phyloP scores from a whole-genome alignment of 2,797 vertebrate species.

The Sebastes iracundus region DNA sequence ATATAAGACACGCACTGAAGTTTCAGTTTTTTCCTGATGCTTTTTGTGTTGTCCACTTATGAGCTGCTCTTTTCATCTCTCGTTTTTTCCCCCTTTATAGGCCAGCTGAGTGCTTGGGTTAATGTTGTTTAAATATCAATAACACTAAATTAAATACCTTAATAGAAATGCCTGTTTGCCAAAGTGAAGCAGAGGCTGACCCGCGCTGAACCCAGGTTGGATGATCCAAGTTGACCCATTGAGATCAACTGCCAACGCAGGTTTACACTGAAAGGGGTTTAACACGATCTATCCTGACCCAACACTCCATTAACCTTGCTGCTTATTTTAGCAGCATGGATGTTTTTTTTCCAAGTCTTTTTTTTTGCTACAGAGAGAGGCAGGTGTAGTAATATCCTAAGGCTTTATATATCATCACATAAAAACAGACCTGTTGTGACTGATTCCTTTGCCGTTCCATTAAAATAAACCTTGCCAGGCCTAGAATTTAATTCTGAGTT shows the following conservation, averaged over 20 bases:
- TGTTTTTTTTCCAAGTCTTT: not conserved
- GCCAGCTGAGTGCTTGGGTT: not conserved
- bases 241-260: not conserved
- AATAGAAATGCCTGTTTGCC: constrained; percentile 13
- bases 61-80: not conserved
- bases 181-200: not conserved
- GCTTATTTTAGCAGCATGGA: constrained; percentile 15
- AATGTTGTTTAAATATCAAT: constrained; percentile 16
- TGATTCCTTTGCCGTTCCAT: constrained; percentile 21
- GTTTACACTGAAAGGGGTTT: constrained; percentile 2
- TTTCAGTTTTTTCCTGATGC: not conserved
- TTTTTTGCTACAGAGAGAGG: not conserved
- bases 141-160: constrained; percentile 4
- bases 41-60: not conserved
- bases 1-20: not conserved
- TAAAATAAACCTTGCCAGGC: constrained; percentile 46
- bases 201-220: not conserved
- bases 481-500: constrained; percentile 57
- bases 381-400: constrained; percentile 16
- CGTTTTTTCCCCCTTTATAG: not conserved
- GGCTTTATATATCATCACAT: constrained; percentile 51
- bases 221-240: constrained; percentile 14
- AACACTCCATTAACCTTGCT: constrained; percentile 46
- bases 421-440: constrained; percentile 51
- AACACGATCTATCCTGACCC: constrained; percentile 27